Base-by-base conservation (phyloP, 2,797 vertebrate genomes). In the Synanceia verrucosa region DNA sequence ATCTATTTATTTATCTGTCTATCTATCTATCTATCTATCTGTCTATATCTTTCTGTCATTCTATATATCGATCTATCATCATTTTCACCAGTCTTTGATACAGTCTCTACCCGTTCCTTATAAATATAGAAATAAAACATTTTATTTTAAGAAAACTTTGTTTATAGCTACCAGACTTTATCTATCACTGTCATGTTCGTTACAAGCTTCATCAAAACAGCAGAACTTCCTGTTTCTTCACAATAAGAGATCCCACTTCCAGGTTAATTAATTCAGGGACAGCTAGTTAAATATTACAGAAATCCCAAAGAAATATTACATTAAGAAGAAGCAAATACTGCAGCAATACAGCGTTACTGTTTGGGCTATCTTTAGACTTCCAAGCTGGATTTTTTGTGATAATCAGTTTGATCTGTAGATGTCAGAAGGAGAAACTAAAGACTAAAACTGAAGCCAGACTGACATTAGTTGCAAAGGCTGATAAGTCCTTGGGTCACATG, bases 211-310 rank as follows among this genome's bases (percentile, higher is more conserved):
- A 0, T 61, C 19, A n/a, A 0, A 34, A 55, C 21, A 37, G 23
- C 51, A 44, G 14, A n/a, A 55, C 37, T 34, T 55, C 28, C 26
- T 18, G 48, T 65, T 65, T 55, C 63, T 41, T 53, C 37, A 43
- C 14, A 53, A 31, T 33, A 52, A 65, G 19, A 44, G 48, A 23
- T 18, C 9, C 39, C 8, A 16, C 33, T 39, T 64, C 18, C 29
- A 31, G 6, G 33, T 16, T 18, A 53, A 53, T 16, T 16, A n/a
- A n/a, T n/a, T 8, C 18, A 29, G 12, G 36, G 13, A 31, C 26
- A 31, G 24, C 11, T n/a, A 4, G 18, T 7, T 24, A n/a, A 33
- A 14, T 19, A 47, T 34, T 24, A 19, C 13, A 53, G 1, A 33
- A 23, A 33, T 55, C n/a, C 24, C n/a, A 19, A 24, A 43, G 1